Evolutionary conservation across 2,888 invertebrate genomes (phyloP).

Genomic region (Eupithecia exiguata): DNA sequence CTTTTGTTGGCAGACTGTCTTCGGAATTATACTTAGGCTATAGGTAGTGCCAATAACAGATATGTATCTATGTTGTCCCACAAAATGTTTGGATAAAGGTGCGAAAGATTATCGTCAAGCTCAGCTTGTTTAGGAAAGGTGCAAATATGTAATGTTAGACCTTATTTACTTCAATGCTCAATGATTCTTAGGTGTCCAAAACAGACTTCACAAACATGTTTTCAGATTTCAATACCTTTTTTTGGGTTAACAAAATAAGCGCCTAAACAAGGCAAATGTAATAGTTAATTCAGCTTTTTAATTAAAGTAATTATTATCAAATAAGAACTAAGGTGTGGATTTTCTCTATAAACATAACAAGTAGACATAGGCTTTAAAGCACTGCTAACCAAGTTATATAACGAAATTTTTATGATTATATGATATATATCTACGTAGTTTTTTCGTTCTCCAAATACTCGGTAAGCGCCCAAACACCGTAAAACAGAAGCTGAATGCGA

Average conservation of each 20-base stretch:
- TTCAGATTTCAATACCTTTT: no score
- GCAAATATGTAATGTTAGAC: neutral
- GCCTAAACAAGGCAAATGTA: no score
- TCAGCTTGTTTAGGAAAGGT: neutral
- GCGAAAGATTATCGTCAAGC: neutral
- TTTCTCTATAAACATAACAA: no score
- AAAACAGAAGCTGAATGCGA: conserved; percentile 33
- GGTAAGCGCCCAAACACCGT: conserved; percentile 4
- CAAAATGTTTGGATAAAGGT: neutral
- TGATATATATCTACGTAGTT: no score
- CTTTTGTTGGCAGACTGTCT: conserved; percentile 24
- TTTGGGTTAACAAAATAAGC: no score
- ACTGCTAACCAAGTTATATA: no score
- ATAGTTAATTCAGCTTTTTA: no score
- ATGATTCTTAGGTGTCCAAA: neutral
- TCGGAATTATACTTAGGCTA: neutral
- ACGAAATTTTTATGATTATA: no score
- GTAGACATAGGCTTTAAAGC: no score
- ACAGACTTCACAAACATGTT: neutral
- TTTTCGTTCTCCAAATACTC: neutral
- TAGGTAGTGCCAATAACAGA: neutral
- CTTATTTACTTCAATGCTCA: neutral
- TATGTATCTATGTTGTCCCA: neutral
- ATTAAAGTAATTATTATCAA: no score
- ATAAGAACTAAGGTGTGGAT: no score